A percentile compares a stretch with the other conserved stretches of the same genome.
phyloP scores from a whole-genome alignment of 2,888 invertebrate species.

The Ischnura elegans region DNA sequence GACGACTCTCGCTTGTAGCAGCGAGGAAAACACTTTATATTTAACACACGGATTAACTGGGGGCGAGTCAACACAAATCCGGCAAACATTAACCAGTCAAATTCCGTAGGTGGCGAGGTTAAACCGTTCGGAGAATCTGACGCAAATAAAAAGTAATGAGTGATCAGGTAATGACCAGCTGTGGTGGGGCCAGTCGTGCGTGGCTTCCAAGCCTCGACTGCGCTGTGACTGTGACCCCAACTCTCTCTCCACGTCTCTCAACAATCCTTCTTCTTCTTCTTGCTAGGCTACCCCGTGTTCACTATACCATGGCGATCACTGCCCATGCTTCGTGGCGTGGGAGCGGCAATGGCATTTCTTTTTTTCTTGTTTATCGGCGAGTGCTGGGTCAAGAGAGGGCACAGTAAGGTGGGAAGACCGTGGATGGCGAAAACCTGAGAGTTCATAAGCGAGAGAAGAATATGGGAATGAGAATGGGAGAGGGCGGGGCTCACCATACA shows the following conservation, averaged over 20 bases:
- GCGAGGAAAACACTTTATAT: background rate
- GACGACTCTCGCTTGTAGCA: background rate
- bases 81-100: constrained; percentile 26
- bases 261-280: background rate
- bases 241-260: background rate
- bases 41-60: background rate
- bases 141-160: constrained; percentile 57
- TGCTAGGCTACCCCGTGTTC: constrained; percentile 33
- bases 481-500: background rate
- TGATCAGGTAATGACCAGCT: constrained; percentile 64
- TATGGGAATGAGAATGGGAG: background rate
- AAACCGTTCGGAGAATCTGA: background rate
- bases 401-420: background rate
- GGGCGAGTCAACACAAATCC: background rate
- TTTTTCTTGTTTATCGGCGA: background rate
- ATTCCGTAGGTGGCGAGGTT: constrained; percentile 48
- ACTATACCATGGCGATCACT: constrained; percentile 50
- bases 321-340: constrained; percentile 40
- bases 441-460: background rate
- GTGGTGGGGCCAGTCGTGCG: constrained; percentile 59
- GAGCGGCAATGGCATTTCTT: constrained; percentile 12
- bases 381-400: constrained; percentile 47
- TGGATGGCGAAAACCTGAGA: too few species aligned
- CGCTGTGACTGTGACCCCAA: constrained; percentile 44
- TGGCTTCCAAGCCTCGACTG: constrained; percentile 48